Percentiles rank a stretch among this genome's conserved stretches.
Conservation (phyloP, 1,140 invertebrate species). For the Calliopsis andreniformis region DNA sequence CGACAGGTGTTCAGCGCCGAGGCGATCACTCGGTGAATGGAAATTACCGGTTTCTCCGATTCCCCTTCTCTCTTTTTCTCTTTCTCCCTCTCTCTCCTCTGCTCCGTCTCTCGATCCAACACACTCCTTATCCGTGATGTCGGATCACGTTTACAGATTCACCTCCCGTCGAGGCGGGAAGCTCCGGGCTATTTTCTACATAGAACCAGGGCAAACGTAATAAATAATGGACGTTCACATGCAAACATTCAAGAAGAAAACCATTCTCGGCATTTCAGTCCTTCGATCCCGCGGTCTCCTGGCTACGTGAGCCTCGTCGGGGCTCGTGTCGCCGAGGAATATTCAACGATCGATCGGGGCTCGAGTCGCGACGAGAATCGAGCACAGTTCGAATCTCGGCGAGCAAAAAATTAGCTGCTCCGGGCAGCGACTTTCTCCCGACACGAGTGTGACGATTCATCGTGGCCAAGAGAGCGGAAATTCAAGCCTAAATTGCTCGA, state of each 20-base stretch:
- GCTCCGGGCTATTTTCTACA: not conserved
- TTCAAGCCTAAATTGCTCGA: slow-evolving; percentile 30
- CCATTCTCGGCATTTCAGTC: not conserved
- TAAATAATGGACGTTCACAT: slow-evolving; percentile 30
- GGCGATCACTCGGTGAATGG: slow-evolving; percentile 63
- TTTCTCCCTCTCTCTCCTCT: slow-evolving; percentile 17
- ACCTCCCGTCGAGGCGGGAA: not conserved
- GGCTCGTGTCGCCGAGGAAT: not conserved
- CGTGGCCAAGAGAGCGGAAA: slow-evolving; percentile 3
- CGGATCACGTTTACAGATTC: slow-evolving; percentile 24
- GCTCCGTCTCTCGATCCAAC: slow-evolving; percentile 41
- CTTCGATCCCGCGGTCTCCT: not conserved
- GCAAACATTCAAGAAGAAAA: not conserved
- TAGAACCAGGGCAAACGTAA: slow-evolving; percentile 2
- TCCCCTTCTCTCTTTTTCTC: slow-evolving; percentile 45
- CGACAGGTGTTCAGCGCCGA: slow-evolving; percentile 66
- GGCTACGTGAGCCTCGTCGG: not conserved
- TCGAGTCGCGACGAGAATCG: slow-evolving; percentile 46
- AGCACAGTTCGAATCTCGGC: slow-evolving; percentile 49
- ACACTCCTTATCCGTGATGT: slow-evolving; percentile 30
- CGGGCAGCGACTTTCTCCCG: slow-evolving; percentile 57
- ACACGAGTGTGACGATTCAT: slow-evolving; percentile 59
- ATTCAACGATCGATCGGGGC: slow-evolving; percentile 30
- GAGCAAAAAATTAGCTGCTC: slow-evolving; percentile 42
- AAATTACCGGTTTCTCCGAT: slow-evolving; percentile 71